These are phyloP conservation scores for Procambarus clarkii DNA, from an alignment of 1,140 invertebrate genomes.

Conservation along the genomic window DNA sequence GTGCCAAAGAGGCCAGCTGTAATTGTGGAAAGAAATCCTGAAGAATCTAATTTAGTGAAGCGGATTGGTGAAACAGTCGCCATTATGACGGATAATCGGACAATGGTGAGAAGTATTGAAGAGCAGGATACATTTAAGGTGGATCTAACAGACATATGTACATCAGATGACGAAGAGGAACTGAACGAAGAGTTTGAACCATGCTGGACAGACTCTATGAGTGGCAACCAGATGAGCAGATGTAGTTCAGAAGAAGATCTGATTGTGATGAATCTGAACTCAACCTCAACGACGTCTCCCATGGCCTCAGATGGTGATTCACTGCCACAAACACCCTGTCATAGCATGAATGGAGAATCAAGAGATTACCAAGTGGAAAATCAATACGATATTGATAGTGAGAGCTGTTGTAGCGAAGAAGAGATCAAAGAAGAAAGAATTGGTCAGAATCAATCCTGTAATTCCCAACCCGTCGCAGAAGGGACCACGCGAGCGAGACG, in stretches of 20 bases:
- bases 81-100: neutral
- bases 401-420: neutral
- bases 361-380: neutral
- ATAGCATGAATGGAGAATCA: neutral
- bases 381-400: neutral
- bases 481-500: neutral
- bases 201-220: neutral
- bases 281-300: neutral
- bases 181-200: neutral
- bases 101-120: neutral
- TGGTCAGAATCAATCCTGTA: neutral
- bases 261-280: neutral
- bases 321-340: neutral
- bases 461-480: neutral
- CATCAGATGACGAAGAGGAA: neutral
- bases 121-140: neutral
- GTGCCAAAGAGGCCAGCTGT: constrained; percentile 42
- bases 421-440: neutral
- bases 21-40: neutral
- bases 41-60: neutral
- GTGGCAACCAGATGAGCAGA: neutral
- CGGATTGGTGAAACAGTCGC: neutral
- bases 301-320: constrained; percentile 20
- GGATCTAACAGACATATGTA: constrained; percentile 14
- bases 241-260: neutral